phyloP scores from a whole-genome alignment of 2,888 invertebrate genomes.

The Unio delphinus region DNA sequence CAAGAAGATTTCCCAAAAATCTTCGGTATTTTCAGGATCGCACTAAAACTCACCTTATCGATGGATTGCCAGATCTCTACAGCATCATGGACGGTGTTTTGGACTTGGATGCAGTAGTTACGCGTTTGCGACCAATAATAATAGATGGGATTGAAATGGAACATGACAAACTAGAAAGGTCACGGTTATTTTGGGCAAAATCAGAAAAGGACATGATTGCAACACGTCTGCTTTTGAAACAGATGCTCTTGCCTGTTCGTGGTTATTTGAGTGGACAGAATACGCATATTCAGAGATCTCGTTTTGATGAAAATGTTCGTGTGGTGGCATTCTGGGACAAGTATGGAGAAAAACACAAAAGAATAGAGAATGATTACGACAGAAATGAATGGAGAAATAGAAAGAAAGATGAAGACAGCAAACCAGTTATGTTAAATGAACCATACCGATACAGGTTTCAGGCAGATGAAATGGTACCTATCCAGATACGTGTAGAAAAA shows the following conservation, averaged over 20 bases:
- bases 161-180: conserved; percentile 7
- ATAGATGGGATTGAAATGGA: neutral
- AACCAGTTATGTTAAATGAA: too few relatives aligned
- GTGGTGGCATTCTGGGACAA: conserved; percentile 87
- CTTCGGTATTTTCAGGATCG: conserved; percentile 79
- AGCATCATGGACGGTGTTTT: conserved; percentile 52
- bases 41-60: conserved; percentile 84
- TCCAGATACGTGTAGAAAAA: conserved; percentile 80
- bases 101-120: too few relatives aligned
- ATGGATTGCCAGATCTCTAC: conserved; percentile 78
- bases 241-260: conserved; percentile 8
- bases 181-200: too few relatives aligned
- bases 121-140: too few relatives aligned
- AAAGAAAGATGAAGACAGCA: too few relatives aligned
- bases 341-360: conserved; percentile 51
- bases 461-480: conserved; percentile 29
- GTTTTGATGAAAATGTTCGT: conserved; percentile 84
- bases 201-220: too few relatives aligned
- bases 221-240: conserved; percentile 16
- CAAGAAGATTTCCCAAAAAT: neutral
- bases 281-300: conserved; percentile 56
- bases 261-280: conserved; percentile 20
- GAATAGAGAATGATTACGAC: too few relatives aligned
- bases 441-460: conserved; percentile 17
- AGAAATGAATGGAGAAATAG: too few relatives aligned